A percentile compares a stretch with the other conserved stretches of the same genome.
Conservation (phyloP, 2,797 vertebrate genomes). For the Melanotaenia maccullochi region DNA sequence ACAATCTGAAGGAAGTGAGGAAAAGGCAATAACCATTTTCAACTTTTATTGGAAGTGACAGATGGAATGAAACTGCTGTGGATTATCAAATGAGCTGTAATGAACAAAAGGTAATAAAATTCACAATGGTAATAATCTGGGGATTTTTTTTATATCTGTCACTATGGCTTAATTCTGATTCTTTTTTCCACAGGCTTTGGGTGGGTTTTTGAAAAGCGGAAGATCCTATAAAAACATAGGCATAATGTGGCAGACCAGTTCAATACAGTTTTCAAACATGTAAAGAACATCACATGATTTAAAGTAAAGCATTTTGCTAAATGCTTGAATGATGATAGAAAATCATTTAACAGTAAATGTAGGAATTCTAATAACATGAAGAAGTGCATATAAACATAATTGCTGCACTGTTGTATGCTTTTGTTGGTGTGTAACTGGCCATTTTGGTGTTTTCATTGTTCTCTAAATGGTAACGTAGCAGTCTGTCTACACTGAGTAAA, state of each 20-base stretch:
- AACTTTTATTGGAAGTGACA: constrained; percentile 45
- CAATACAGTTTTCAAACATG: not conserved
- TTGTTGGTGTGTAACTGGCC: constrained; percentile 5
- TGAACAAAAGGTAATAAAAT: constrained; percentile 46
- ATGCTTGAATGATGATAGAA: not conserved
- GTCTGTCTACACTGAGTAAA: constrained; percentile 62
- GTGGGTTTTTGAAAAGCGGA: constrained; percentile 8
- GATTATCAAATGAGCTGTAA: constrained; percentile 43
- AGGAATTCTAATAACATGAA: constrained; percentile 1
- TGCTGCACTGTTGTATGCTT: not conserved
- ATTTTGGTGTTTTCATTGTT: constrained; percentile 57
- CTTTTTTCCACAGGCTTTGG: not conserved
- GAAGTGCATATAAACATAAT: not conserved
- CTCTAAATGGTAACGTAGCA: constrained; percentile 71
- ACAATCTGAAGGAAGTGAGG: constrained; percentile 9
- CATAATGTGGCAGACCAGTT: not conserved
- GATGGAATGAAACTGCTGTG: constrained; percentile 51
- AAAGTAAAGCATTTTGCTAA: not conserved
- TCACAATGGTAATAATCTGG: constrained; percentile 26
- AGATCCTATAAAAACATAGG: not conserved
- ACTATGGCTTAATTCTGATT: not conserved
- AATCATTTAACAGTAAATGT: not conserved
- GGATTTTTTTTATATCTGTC: not conserved
- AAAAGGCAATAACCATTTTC: constrained; percentile 35
- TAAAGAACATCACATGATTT: not conserved